Evolutionary conservation across 2,797 vertebrate genomes (phyloP).

Genomic region (Telmatherina bonti): DNA sequence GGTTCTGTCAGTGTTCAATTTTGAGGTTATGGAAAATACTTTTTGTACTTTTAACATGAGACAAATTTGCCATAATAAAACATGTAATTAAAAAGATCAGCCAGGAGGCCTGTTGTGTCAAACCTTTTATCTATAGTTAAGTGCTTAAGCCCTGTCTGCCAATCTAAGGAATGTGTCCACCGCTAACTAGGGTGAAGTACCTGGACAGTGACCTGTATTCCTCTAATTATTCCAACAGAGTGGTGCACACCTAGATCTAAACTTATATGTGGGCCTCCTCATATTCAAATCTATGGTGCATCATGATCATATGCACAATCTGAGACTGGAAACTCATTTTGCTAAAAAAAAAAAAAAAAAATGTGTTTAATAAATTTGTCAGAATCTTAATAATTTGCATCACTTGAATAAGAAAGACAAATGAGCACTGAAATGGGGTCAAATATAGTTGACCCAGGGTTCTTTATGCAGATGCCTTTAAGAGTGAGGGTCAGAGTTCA

Average conservation of each 20-base stretch:
- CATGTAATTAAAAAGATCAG: conserved; percentile 69
- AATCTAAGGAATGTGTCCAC: conserved; percentile 76
- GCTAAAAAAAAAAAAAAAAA: conserved; percentile 80
- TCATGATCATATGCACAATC: conserved; percentile 67
- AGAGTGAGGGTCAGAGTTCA: conserved; percentile 6
- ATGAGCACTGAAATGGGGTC: conserved; percentile 3
- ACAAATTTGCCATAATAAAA: conserved; percentile 79
- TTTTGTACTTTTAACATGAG: conserved; percentile 81
- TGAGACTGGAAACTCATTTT: conserved; percentile 83
- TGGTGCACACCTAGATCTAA: conserved; percentile 71
- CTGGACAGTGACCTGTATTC: conserved; percentile 76
- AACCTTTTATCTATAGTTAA: conserved; percentile 74
- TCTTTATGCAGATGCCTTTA: conserved; percentile 9
- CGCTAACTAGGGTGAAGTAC: conserved; percentile 73
- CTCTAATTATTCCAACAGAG: conserved; percentile 68
- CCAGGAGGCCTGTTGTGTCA: conserved; percentile 64
- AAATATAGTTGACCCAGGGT: background rate
- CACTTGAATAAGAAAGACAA: conserved; percentile 32
- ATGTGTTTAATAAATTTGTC: conserved; percentile 88
- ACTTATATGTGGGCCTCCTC: conserved; percentile 70
- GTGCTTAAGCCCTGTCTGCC: conserved; percentile 76
- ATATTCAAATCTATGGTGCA: conserved; percentile 55
- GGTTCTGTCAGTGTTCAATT: conserved; percentile 94
- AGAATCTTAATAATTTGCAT: conserved; percentile 67
- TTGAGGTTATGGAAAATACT: conserved; percentile 76